phyloP scores from a whole-genome alignment of 2,113 vertebrate species.

The Zosterops hypoxanthus region DNA sequence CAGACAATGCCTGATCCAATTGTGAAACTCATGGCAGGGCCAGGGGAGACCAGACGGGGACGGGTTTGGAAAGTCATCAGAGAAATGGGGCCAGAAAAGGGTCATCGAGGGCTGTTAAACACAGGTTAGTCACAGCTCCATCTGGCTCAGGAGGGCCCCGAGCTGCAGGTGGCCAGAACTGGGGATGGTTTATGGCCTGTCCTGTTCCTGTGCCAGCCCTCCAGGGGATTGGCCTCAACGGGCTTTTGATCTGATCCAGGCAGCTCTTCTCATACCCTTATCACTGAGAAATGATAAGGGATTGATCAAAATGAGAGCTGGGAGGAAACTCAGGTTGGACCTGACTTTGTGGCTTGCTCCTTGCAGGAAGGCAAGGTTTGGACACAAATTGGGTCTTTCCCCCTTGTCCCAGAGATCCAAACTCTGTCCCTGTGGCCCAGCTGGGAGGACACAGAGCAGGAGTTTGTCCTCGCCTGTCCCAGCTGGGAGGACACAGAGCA shows the following conservation, averaged over 20 bases:
- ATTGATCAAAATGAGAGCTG: background rate
- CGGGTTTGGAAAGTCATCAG: background rate
- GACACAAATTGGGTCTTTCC: background rate
- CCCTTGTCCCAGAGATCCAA: background rate
- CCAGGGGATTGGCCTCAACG: background rate
- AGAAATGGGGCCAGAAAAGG: background rate
- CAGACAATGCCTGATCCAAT: background rate
- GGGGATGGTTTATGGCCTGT: background rate
- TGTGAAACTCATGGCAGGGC: background rate
- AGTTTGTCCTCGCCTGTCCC: background rate
- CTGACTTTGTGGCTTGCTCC: background rate
- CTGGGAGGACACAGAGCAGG: background rate
- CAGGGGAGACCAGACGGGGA: background rate
- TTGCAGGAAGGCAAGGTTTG: background rate
- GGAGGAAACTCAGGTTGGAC: background rate
- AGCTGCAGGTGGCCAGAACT: background rate
- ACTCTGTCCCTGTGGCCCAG: background rate
- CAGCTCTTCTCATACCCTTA: background rate
- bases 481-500: background rate
- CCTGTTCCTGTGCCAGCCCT: background rate
- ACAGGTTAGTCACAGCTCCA: background rate
- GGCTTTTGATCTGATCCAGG: background rate
- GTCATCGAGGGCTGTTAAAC: constrained; percentile 7
- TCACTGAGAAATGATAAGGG: background rate
- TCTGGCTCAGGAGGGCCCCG: background rate